Evolutionary conservation across 1,140 invertebrate species (phyloP).

Genomic region (Solen grandis): DNA sequence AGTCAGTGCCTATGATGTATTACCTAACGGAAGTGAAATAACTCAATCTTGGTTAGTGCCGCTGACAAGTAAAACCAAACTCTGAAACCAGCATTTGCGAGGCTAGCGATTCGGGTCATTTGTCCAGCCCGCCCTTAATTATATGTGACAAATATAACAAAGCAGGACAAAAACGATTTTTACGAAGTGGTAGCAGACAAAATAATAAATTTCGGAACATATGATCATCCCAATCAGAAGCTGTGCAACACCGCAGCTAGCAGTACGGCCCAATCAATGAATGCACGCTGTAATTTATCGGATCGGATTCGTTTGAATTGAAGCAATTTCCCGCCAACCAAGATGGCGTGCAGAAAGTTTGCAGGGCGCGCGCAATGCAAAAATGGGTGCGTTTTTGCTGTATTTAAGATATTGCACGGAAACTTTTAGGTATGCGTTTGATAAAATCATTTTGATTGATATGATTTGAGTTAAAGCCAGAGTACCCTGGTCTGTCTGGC

Average conservation of each 20-base stretch:
- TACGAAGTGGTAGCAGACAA: neutral
- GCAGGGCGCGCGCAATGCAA: conserved; percentile 44
- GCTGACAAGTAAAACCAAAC: too few species aligned
- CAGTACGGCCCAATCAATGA: neutral
- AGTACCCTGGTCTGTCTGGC: neutral
- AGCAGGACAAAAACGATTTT: neutral
- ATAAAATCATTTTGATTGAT: conserved; percentile 9
- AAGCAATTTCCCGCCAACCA: conserved; percentile 31
- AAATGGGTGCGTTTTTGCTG: neutral
- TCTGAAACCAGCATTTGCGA: too few species aligned
- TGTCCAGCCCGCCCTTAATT: neutral
- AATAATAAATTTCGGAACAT: neutral
- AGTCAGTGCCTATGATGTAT: too few species aligned
- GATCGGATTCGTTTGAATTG: conserved; percentile 27
- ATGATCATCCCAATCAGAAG: neutral
- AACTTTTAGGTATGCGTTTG: neutral
- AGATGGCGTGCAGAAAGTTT: conserved; percentile 46
- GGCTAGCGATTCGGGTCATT: too few species aligned
- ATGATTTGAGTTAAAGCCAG: neutral
- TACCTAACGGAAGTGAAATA: too few species aligned
- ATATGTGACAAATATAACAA: neutral
- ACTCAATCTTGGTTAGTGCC: too few species aligned
- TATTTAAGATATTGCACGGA: neutral
- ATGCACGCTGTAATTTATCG: neutral
- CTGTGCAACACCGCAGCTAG: neutral